Evolutionary conservation across 2,888 invertebrate genomes (phyloP).

Genomic region (Aphodius granarius): DNA sequence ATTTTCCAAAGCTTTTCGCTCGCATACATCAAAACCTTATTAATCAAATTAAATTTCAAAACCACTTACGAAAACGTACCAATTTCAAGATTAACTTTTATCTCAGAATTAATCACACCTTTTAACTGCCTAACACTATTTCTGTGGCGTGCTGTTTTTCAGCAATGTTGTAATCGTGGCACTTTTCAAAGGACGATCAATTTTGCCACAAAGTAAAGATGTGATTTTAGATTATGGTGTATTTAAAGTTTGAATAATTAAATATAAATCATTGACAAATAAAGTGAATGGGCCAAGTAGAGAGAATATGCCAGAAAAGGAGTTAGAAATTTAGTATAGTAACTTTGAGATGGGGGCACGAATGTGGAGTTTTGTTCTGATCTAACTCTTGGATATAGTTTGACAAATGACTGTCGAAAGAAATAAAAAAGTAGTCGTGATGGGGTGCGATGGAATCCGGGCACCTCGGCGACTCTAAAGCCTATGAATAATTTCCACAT

Average conservation of each 20-base stretch:
- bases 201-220: too few relatives aligned
- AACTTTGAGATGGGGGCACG: background rate
- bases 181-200: too few relatives aligned
- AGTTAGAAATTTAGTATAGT: background rate
- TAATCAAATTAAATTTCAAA: background rate
- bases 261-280: too few relatives aligned
- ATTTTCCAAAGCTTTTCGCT: background rate
- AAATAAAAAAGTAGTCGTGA: slow-evolving; percentile 49
- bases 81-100: background rate
- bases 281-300: too few relatives aligned
- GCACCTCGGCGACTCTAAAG: slow-evolving; percentile 48
- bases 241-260: too few relatives aligned
- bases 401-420: slow-evolving; percentile 51
- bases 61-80: background rate
- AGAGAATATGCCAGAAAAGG: background rate
- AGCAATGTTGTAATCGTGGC: too few relatives aligned
- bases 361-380: slow-evolving; percentile 22
- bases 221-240: too few relatives aligned
- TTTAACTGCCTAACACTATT: too few relatives aligned
- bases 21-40: background rate
- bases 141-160: too few relatives aligned
- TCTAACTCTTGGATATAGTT: slow-evolving; percentile 42
- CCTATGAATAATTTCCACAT: slow-evolving; percentile 54
- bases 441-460: slow-evolving; percentile 44
- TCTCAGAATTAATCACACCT: background rate